Conservation (phyloP, 2,113 vertebrate genomes). For the Regulus satrapa region DNA sequence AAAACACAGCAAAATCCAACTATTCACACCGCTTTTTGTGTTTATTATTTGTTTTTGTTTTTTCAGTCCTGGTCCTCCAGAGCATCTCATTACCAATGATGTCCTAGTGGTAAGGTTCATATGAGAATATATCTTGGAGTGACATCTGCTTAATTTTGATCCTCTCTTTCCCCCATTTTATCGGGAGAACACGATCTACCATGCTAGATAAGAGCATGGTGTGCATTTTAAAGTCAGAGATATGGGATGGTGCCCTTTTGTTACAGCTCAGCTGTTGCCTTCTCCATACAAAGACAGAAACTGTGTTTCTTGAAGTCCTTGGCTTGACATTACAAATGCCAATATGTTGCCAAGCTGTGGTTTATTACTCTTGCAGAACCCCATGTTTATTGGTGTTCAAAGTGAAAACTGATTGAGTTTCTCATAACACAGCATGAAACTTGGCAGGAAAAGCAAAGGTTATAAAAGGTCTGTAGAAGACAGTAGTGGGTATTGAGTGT, state of each 20-base stretch:
- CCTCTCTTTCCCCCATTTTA: not conserved
- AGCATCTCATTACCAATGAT: constrained; percentile 74
- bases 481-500: not conserved
- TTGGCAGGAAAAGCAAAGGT: not conserved
- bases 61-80: constrained; percentile 69
- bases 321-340: not conserved
- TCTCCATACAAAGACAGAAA: not conserved
- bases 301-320: not conserved
- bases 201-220: not conserved
- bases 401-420: not conserved
- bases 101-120: constrained; percentile 78
- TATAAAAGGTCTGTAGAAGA: not conserved
- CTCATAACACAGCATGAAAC: not conserved
- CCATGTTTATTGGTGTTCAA: not conserved
- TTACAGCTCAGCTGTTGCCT: not conserved
- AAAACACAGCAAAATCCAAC: not conserved
- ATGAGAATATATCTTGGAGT: not conserved
- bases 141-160: not conserved
- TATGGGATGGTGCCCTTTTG: not conserved
- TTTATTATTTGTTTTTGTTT: not conserved
- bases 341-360: not conserved
- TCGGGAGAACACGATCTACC: not conserved
- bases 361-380: not conserved
- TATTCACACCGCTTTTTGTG: not conserved
- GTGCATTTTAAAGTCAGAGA: not conserved